These are phyloP conservation scores for Chorisops tibialis DNA, from an alignment of 2,888 invertebrate species.

Conservation along the genomic window DNA sequence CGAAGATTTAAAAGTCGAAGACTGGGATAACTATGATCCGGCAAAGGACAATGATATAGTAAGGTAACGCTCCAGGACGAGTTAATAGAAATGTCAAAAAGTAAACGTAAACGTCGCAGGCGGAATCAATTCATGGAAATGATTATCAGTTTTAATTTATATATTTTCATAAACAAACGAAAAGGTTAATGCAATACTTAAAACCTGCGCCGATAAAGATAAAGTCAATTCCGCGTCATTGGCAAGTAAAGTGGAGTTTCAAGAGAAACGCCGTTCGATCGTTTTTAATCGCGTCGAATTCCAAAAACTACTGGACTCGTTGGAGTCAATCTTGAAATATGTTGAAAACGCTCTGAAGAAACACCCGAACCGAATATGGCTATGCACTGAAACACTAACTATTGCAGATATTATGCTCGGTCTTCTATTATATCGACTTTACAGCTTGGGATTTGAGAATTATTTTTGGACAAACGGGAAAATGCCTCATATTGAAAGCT, in stretches of 20 bases:
- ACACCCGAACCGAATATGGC: slow-evolving; percentile 58
- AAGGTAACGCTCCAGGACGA: slow-evolving; percentile 58
- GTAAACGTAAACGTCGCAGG: slow-evolving; percentile 59
- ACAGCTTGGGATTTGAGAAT: too few relatives aligned
- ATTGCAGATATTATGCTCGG: slow-evolving; percentile 70
- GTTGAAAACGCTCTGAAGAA: slow-evolving; percentile 64
- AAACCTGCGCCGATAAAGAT: slow-evolving; percentile 59
- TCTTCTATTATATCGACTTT: slow-evolving; percentile 65
- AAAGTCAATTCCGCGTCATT: slow-evolving; percentile 58
- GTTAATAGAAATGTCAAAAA: slow-evolving; percentile 57
- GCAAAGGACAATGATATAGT: too few relatives aligned
- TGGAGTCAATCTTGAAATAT: slow-evolving; percentile 60
- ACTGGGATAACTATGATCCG: slow-evolving; percentile 52
- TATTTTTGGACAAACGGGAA: too few relatives aligned
- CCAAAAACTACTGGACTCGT: slow-evolving; percentile 61
- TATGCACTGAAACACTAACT: slow-evolving; percentile 64
- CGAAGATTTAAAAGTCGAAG: slow-evolving; percentile 54
- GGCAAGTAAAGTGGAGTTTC: slow-evolving; percentile 63
- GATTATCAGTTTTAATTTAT: too few relatives aligned
- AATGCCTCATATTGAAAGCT: too few relatives aligned
- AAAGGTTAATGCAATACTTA: slow-evolving; percentile 59
- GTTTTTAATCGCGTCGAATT: too few relatives aligned
- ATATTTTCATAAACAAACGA: slow-evolving; percentile 62
- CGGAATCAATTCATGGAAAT: slow-evolving; percentile 75
- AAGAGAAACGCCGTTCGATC: slow-evolving; percentile 61